Evolutionary conservation across 2,113 vertebrate species (phyloP).

Genomic region (Clarias batrachus): DNA sequence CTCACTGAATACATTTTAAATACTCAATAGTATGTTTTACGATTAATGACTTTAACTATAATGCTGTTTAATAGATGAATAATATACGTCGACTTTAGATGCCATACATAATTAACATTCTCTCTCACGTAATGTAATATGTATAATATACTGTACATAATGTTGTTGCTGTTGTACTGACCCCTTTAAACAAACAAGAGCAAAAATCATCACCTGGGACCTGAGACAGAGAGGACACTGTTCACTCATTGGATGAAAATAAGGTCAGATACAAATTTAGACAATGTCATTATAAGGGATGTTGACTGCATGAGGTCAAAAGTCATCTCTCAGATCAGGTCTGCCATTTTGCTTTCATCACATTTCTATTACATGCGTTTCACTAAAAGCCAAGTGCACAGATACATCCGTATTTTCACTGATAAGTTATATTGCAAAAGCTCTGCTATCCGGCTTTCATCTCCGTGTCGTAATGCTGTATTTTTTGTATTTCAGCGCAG

Average conservation of each 20-base stretch:
- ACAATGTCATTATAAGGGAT: not conserved
- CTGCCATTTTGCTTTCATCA: slow-evolving; percentile 28
- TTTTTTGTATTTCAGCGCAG: not conserved
- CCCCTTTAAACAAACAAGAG: not conserved
- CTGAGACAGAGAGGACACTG: not conserved
- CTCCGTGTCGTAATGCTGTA: not conserved
- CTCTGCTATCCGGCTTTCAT: not conserved
- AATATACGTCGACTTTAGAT: not conserved
- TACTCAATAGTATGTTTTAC: not conserved
- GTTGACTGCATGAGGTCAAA: slow-evolving; percentile 25
- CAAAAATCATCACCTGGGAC: not conserved
- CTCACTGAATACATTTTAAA: not conserved
- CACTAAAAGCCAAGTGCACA: not conserved
- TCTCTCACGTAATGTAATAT: no score
- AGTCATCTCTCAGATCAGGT: not conserved
- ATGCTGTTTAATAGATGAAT: not conserved
- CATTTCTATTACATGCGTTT: slow-evolving; percentile 35
- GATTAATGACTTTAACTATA: not conserved
- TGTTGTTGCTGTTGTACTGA: not conserved
- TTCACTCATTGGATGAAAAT: not conserved
- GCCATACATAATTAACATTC: not conserved
- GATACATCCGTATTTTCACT: not conserved
- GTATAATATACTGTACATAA: no score
- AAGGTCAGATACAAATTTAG: not conserved
- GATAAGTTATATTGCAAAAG: slow-evolving; percentile 1